Conservation (phyloP, 2,113 vertebrate species). For the Rhinoptilus africanus region DNA sequence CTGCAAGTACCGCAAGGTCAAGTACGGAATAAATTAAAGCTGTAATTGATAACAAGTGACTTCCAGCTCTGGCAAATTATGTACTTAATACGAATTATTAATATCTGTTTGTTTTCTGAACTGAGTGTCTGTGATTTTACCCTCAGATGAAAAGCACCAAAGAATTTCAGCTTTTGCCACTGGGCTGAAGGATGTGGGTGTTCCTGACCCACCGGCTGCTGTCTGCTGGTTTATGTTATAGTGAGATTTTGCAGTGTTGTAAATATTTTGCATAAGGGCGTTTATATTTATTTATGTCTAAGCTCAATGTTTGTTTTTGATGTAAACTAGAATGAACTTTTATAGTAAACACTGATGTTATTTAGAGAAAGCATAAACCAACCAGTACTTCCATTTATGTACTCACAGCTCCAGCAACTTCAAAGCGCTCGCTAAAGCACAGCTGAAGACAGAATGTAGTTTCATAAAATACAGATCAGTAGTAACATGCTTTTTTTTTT, state of each 20-base stretch:
- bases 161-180: neutral
- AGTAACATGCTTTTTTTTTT: neutral
- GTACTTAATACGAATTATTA: neutral
- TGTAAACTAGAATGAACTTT: neutral
- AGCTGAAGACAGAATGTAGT: neutral
- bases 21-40: constrained; percentile 12
- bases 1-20: neutral
- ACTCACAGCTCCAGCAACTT: neutral
- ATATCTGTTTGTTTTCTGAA: constrained; percentile 17
- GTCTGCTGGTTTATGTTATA: neutral
- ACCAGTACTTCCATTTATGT: neutral
- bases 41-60: neutral
- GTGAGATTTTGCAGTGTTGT: neutral
- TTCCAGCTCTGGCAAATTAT: constrained; percentile 30
- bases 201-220: neutral
- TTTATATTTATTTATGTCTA: neutral
- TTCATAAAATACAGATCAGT: neutral
- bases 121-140: neutral
- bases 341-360: neutral
- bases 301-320: constrained; percentile 20
- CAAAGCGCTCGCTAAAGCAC: neutral
- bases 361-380: neutral
- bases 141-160: neutral
- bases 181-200: neutral
- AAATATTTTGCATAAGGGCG: neutral